These are phyloP conservation scores for Chironomus striatipennis DNA, from an alignment of 1,140 invertebrate genomes.

Conservation along the genomic window DNA sequence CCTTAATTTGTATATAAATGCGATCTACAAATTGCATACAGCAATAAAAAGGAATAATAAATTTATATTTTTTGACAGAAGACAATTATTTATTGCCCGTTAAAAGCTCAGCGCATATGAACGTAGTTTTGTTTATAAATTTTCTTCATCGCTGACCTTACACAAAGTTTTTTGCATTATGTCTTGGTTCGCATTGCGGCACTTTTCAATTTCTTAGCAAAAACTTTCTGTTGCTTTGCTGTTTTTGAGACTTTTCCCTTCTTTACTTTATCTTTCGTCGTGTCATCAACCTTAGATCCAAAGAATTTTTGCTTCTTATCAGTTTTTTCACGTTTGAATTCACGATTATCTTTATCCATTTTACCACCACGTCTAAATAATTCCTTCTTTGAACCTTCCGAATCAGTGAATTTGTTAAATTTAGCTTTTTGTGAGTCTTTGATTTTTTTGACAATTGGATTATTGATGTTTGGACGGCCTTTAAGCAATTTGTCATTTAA, in stretches of 20 bases:
- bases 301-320: constrained; percentile 6
- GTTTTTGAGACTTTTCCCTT: neutral
- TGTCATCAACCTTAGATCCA: neutral
- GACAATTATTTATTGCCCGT: too few relatives aligned
- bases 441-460: constrained; percentile 2
- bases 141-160: too few relatives aligned
- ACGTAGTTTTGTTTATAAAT: too few relatives aligned
- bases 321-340: neutral
- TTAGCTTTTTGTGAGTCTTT: constrained; percentile 14
- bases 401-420: neutral
- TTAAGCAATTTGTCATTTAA: neutral
- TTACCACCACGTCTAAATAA: neutral
- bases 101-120: too few relatives aligned
- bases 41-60: too few relatives aligned
- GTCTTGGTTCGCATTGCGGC: neutral
- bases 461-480: neutral
- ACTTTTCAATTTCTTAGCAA: constrained; percentile 11
- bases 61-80: too few relatives aligned
- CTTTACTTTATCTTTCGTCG: neutral
- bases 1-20: too few relatives aligned
- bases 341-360: neutral
- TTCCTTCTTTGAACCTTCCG: neutral
- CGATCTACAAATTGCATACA: too few relatives aligned
- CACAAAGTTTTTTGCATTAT: too few relatives aligned
- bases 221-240: neutral